phyloP scores from a whole-genome alignment of 2,113 vertebrate genomes.

The Mustela nigripes region DNA sequence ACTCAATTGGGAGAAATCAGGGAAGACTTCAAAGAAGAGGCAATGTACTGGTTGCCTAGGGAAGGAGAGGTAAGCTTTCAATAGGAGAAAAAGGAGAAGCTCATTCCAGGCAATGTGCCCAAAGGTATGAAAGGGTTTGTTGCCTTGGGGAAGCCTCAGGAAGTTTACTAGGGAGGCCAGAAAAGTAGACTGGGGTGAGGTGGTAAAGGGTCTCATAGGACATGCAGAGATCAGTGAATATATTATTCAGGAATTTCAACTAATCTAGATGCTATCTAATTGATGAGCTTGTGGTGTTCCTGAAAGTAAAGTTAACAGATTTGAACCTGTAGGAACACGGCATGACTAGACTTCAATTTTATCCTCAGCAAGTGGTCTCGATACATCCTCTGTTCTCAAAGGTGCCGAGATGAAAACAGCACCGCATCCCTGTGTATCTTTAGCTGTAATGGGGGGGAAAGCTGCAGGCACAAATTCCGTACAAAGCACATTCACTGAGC shows the following conservation, averaged over 20 bases:
- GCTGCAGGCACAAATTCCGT: not conserved
- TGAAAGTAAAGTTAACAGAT: slow-evolving; percentile 15
- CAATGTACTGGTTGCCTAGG: not conserved
- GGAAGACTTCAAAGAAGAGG: not conserved
- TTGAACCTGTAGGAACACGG: not conserved
- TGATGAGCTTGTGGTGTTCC: slow-evolving; percentile 37
- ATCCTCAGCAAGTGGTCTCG: slow-evolving; percentile 12
- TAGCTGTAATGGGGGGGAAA: not conserved
- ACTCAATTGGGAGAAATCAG: not conserved
- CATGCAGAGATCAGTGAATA: not conserved
- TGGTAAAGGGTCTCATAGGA: not conserved
- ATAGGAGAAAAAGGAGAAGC: not conserved
- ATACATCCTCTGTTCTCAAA: not conserved
- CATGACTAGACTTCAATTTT: slow-evolving; percentile 23
- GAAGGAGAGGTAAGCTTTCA: not conserved
- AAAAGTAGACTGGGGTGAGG: not conserved
- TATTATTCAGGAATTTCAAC: not conserved
- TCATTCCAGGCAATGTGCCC: not conserved
- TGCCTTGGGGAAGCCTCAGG: too few relatives aligned
- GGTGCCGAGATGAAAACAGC: not conserved
- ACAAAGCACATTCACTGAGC: accelerated
- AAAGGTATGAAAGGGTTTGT: not conserved
- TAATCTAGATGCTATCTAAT: not conserved
- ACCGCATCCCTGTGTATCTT: not conserved
- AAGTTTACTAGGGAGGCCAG: not conserved